A percentile compares a stretch with the other conserved stretches of the same genome.
Evolutionary conservation across 1,140 invertebrate genomes (phyloP).

Genomic region (Eulimnadia texana): DNA sequence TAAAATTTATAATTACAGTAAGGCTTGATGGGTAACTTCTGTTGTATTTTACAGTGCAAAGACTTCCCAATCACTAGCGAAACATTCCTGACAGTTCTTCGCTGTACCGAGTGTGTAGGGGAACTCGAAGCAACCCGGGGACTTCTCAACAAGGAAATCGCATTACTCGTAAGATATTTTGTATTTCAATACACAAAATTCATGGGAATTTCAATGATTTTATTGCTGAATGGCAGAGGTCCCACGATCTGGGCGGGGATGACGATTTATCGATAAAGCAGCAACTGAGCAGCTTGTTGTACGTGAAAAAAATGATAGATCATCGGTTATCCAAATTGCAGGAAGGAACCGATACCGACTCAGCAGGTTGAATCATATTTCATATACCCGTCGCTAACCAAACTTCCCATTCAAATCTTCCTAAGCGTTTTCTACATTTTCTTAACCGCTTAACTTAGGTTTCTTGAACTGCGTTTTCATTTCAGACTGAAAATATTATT

Average conservation of each 20-base stretch:
- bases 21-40: no score
- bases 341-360: slow-evolving; percentile 29
- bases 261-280: slow-evolving; percentile 71
- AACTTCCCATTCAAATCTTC: no score
- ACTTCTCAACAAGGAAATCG: slow-evolving; percentile 62
- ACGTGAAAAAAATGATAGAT: slow-evolving; percentile 60
- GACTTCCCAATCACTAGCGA: slow-evolving; percentile 61
- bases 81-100: slow-evolving; percentile 62
- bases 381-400: no score
- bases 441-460: no score
- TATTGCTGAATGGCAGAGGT: slow-evolving; percentile 38
- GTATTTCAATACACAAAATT: not conserved
- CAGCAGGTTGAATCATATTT: slow-evolving; percentile 19
- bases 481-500: not conserved
- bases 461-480: no score
- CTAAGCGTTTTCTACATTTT: no score
- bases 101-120: slow-evolving; percentile 57
- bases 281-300: slow-evolving; percentile 72
- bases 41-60: slow-evolving; percentile 45
- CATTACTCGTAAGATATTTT: slow-evolving; percentile 40
- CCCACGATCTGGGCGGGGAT: slow-evolving; percentile 65
- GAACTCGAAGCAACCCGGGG: slow-evolving; percentile 66
- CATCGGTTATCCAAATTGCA: slow-evolving; percentile 45
- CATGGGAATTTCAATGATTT: not conserved
- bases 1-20: no score